A percentile compares a stretch with the other conserved stretches of the same genome.
These are phyloP conservation scores for Dermolepida albohirtum DNA, from an alignment of 2,888 invertebrate species.

Conservation along the genomic window DNA sequence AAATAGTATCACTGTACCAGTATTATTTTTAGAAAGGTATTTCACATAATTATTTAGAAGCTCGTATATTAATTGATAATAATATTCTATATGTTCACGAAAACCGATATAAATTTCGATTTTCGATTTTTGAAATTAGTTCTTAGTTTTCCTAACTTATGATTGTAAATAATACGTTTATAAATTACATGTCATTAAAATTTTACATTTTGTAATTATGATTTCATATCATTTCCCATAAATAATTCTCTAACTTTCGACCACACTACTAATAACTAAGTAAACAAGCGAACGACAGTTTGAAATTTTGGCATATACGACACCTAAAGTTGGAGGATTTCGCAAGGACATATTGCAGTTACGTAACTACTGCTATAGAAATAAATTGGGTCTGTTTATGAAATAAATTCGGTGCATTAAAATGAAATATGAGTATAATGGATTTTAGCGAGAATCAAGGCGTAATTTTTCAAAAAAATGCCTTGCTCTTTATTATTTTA, in stretches of 20 bases:
- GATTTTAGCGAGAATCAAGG: slow-evolving; percentile 4
- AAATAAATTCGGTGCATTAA: slow-evolving; percentile 19
- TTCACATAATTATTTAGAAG: no score
- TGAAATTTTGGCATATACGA: slow-evolving; percentile 18
- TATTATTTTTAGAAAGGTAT: no score
- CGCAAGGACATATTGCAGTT: slow-evolving; percentile 3
- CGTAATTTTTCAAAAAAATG: slow-evolving; percentile 6
- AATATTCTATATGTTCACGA: no score
- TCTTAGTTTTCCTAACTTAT: no score
- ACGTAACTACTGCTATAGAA: slow-evolving; percentile 1
- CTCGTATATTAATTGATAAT: no score
- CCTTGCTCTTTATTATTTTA: not conserved
- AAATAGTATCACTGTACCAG: no score
- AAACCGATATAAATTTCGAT: no score
- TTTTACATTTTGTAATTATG: no score
- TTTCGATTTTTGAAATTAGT: no score
- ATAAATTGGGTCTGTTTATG: slow-evolving; percentile 9
- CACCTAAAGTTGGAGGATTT: slow-evolving; percentile 6
- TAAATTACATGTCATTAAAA: no score
- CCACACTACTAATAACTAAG: slow-evolving; percentile 3
- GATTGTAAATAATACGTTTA: no score
- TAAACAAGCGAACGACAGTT: slow-evolving; percentile 1
- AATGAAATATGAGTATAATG: slow-evolving; percentile 15
- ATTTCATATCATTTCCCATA: slow-evolving; percentile 1
- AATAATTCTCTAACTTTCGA: slow-evolving; percentile 1